phyloP scores from a whole-genome alignment of 2,113 vertebrate genomes.

The Tychaedon coryphoeus region DNA sequence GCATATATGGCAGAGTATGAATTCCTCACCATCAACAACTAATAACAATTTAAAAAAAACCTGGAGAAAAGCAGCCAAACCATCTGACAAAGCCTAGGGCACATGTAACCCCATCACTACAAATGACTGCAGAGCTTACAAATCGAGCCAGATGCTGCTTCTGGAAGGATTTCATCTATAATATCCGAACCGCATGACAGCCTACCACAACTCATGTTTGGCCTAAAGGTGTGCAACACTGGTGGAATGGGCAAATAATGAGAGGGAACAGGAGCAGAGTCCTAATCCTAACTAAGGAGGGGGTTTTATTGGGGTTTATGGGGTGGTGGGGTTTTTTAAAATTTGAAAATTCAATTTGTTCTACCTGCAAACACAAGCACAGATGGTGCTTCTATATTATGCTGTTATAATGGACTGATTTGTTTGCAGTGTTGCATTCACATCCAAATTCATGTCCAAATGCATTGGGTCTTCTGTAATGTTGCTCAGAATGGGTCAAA shows the following conservation, averaged over 20 bases:
- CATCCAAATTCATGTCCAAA: neutral
- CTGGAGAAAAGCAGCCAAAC: conserved; percentile 56
- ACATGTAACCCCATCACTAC: conserved; percentile 60
- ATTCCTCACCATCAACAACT: conserved; percentile 24
- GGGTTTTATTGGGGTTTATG: neutral
- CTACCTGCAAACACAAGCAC: conserved; percentile 57
- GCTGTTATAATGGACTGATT: neutral
- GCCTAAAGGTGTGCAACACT: conserved; percentile 58
- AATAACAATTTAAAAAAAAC: neutral
- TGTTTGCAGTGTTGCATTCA: neutral
- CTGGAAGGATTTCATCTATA: conserved; percentile 72
- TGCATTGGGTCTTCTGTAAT: neutral
- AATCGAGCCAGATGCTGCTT: conserved; percentile 69
- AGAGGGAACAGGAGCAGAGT: neutral
- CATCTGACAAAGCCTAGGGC: conserved; percentile 69
- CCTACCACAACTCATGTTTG: conserved; percentile 62
- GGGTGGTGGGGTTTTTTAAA: neutral
- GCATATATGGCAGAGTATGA: neutral
- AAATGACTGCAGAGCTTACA: conserved; percentile 66
- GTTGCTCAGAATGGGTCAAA: neutral
- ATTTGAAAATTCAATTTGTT: conserved; percentile 27
- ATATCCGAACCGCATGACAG: conserved; percentile 47
- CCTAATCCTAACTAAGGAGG: neutral
- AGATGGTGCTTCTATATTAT: conserved; percentile 46
- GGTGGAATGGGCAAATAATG: neutral